Evolutionary conservation across 2,113 vertebrate genomes (phyloP).

Genomic region (Phaethon lepturus): DNA sequence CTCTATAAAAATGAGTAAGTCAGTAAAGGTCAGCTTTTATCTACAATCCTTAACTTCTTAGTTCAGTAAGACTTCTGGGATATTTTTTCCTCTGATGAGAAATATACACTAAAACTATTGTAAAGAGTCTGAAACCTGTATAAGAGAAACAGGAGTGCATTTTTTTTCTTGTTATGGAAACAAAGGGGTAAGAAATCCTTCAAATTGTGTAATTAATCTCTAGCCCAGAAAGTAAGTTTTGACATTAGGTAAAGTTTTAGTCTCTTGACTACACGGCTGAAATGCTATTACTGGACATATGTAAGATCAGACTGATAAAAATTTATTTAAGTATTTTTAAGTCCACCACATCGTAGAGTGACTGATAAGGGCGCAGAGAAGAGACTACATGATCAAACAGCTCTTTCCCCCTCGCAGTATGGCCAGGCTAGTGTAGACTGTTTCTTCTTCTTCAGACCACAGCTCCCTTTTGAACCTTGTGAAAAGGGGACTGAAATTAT

Average conservation of each 20-base stretch:
- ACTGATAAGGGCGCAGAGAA: background rate
- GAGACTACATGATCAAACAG: background rate
- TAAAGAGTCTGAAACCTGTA: background rate
- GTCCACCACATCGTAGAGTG: background rate
- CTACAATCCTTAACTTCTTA: background rate
- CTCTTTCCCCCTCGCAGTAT: background rate
- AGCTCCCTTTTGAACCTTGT: background rate
- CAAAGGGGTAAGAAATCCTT: background rate
- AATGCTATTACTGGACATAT: background rate
- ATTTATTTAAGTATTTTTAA: background rate
- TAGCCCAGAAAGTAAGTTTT: conserved; percentile 14
- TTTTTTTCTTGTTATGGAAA: background rate
- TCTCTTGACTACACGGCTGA: background rate
- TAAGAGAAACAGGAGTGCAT: background rate
- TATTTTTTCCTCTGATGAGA: background rate
- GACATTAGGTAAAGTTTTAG: background rate
- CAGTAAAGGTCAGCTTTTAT: background rate
- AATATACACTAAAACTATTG: background rate
- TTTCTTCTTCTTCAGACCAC: background rate
- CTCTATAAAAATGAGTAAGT: background rate
- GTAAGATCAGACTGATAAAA: background rate
- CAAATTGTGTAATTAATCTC: background rate
- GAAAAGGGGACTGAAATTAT: background rate
- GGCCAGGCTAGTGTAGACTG: background rate
- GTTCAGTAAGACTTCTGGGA: background rate